Evolutionary conservation across 2,888 invertebrate genomes (phyloP), one percentile per base, ranked within the genome.

Genomic region (Osmoderma eremita): DNA sequence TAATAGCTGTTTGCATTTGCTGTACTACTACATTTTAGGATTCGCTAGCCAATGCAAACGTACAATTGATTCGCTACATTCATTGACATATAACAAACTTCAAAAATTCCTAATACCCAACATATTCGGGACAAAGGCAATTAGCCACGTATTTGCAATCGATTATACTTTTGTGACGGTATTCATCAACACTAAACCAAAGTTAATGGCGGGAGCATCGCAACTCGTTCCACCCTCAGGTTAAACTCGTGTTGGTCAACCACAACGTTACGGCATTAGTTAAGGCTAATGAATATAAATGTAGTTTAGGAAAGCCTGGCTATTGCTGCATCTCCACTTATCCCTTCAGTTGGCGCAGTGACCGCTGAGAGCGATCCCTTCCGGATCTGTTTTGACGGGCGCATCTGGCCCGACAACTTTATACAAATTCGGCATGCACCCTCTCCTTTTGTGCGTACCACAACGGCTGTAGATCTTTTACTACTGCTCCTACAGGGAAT

Each of bases 251-350:
- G 45, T 42, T 53, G 63, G 63, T 64, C 51, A 64, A 64, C 63
- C 63, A 45, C 63, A 64, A 24, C 53, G 51, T 64, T 53, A 64
- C 42, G 30, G 63, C 53, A 53, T 51, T 64, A 64, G 42, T 51
- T 36, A 53, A 61, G 41, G 53, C 53, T 64, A 64, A 64, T 64
- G 63, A 64, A 64, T 64, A 64, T 64, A 64, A 53, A 64, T 64
- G 63, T 64, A 64, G 63, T 64, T 41, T 51, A 64, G 42, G 42
- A 53, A 53, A 45, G 42, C 41, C 20, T 17, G 42, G 39, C 38
- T 15, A 18, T 20, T 42, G 8, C 38, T 42, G 41, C 53, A 51
- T 42, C 51, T 51, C 63, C 22, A 12, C 42, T 41, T 63, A 51
- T 50, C 53, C 63, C 53, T 51, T 53, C 17, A 38, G 63, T 51